Conservation (phyloP, 1,140 invertebrate genomes). For the Diorhabda sublineata region DNA sequence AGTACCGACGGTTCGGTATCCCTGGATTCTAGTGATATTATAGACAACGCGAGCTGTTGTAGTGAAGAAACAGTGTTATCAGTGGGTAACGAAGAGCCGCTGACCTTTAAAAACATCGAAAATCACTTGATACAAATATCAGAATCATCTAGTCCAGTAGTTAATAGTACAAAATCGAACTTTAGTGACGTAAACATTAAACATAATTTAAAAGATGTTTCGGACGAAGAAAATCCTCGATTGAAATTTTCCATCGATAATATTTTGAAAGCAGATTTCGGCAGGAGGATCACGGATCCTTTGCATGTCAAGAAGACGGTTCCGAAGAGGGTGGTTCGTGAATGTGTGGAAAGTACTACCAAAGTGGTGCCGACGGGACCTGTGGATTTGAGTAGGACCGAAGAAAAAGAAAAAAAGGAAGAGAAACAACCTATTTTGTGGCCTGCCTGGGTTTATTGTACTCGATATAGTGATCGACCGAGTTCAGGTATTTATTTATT, state of each 20-base stretch:
- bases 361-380: constrained; percentile 29
- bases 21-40: constrained; percentile 44
- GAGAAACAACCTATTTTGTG: constrained; percentile 55
- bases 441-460: constrained; percentile 94
- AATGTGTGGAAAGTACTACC: constrained; percentile 21
- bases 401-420: constrained; percentile 33
- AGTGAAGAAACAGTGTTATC: constrained; percentile 64
- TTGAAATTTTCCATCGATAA: constrained; percentile 91
- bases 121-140: constrained; percentile 57
- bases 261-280: constrained; percentile 86
- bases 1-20: constrained; percentile 43
- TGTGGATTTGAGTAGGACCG: constrained; percentile 41
- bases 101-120: constrained; percentile 58
- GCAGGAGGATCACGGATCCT: constrained; percentile 66
- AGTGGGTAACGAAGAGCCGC: constrained; percentile 58
- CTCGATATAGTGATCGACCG: constrained; percentile 92
- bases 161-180: background rate
- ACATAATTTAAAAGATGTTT: constrained; percentile 39
- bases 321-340: constrained; percentile 43
- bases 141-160: constrained; percentile 47
- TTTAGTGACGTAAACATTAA: constrained; percentile 25
- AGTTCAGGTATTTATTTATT: constrained; percentile 71
- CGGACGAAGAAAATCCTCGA: constrained; percentile 57
- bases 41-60: constrained; percentile 54
- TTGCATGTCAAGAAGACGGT: constrained; percentile 57